These are phyloP conservation scores for Saccostrea cuccullata DNA, from an alignment of 1,140 invertebrate species.

Conservation along the genomic window DNA sequence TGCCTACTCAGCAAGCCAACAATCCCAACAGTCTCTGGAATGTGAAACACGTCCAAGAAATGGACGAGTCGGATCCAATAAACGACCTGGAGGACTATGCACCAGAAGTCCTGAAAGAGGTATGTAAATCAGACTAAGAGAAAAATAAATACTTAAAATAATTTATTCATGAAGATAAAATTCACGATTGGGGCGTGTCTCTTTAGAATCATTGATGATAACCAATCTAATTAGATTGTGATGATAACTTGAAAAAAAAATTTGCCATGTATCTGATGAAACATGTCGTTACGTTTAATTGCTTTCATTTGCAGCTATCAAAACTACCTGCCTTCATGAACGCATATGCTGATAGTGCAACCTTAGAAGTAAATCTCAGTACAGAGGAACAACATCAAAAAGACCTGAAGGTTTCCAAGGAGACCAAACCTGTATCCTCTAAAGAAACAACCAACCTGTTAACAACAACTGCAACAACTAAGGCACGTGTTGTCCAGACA, in stretches of 20 bases:
- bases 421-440: background rate
- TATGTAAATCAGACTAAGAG: background rate
- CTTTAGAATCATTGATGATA: too few relatives aligned
- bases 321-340: slow-evolving; percentile 10
- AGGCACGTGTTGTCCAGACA: background rate
- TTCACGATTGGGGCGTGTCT: too few relatives aligned
- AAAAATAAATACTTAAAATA: too few relatives aligned
- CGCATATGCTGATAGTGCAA: background rate
- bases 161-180: too few relatives aligned
- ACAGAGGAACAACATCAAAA: background rate
- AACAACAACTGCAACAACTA: background rate
- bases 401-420: background rate
- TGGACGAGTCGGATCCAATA: slow-evolving; percentile 64
- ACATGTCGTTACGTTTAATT: background rate
- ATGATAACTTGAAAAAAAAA: too few relatives aligned
- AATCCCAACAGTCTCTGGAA: background rate
- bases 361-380: background rate
- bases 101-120: slow-evolving; percentile 51
- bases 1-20: slow-evolving; percentile 34
- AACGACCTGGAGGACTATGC: slow-evolving; percentile 66
- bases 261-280: too few relatives aligned
- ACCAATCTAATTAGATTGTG: too few relatives aligned
- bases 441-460: background rate
- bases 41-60: slow-evolving; percentile 47
- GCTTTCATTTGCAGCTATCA: background rate